These are phyloP conservation scores for Prionace glauca DNA, from an alignment of 2,797 vertebrate genomes.

Conservation along the genomic window DNA sequence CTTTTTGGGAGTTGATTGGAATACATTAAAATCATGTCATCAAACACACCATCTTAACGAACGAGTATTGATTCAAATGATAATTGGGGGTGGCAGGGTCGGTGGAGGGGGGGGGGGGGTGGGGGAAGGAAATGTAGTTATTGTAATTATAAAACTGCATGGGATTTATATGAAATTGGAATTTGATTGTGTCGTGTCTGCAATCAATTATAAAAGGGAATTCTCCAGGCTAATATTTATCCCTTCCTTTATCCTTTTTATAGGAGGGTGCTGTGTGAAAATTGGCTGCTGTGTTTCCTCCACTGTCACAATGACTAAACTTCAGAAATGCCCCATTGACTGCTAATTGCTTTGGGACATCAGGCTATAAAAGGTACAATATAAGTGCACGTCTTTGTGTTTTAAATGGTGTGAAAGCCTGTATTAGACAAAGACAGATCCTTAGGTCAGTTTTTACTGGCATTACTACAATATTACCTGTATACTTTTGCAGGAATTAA, in stretches of 20 bases:
- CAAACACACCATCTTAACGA: not conserved
- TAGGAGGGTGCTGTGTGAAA: not conserved
- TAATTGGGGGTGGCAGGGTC: not conserved
- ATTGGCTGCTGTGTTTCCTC: not conserved
- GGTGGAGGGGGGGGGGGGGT: too few species aligned
- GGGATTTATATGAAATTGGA: not conserved
- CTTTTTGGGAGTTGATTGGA: not conserved
- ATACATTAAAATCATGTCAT: not conserved
- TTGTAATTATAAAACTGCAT: not conserved
- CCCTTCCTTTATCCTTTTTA: not conserved
- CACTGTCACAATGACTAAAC: not conserved
- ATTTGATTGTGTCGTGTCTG: not conserved
- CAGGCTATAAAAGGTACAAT: not conserved
- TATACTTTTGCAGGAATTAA: not conserved
- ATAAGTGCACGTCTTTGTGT: not conserved
- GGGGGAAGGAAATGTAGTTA: too few species aligned
- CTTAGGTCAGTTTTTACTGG: not conserved
- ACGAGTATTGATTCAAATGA: not conserved
- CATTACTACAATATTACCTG: not conserved
- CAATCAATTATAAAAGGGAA: not conserved
- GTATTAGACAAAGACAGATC: not conserved
- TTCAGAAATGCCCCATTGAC: not conserved
- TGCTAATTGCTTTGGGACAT: not conserved
- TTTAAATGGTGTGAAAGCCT: not conserved
- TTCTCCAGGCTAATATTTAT: not conserved